These are phyloP conservation scores for Enteromius treurensis DNA, from an alignment of 2,797 vertebrate species.

Conservation along the genomic window DNA sequence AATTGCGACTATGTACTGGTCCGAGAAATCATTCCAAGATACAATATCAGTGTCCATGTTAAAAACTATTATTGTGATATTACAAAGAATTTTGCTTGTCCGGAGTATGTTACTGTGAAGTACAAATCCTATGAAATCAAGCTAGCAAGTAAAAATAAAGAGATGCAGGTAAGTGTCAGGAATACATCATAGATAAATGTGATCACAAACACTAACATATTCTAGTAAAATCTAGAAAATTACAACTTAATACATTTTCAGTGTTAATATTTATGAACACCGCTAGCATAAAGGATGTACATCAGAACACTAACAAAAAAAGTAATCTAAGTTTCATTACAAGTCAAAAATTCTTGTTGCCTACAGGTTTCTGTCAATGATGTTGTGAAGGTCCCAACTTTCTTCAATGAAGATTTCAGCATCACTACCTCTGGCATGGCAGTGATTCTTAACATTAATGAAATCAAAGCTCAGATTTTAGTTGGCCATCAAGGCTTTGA, in stretches of 20 bases:
- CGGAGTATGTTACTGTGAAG: constrained; percentile 76
- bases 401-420: constrained; percentile 76
- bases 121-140: constrained; percentile 82
- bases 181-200: neutral
- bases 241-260: neutral
- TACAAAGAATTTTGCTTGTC: constrained; percentile 66
- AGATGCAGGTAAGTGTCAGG: constrained; percentile 65
- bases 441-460: constrained; percentile 76
- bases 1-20: constrained; percentile 91
- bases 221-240: neutral
- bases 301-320: neutral
- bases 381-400: constrained; percentile 71
- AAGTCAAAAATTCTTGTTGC: constrained; percentile 25
- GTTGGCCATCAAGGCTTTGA: constrained; percentile 82
- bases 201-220: neutral
- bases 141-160: constrained; percentile 60
- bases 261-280: neutral
- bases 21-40: constrained; percentile 77
- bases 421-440: constrained; percentile 79
- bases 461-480: constrained; percentile 74
- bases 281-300: neutral
- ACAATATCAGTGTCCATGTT: constrained; percentile 80
- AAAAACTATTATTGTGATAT: constrained; percentile 85
- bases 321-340: neutral
- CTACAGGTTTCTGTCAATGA: constrained; percentile 82